Base-by-base conservation (phyloP, 2,797 vertebrate species). In the Gadopsis marmoratus region DNA sequence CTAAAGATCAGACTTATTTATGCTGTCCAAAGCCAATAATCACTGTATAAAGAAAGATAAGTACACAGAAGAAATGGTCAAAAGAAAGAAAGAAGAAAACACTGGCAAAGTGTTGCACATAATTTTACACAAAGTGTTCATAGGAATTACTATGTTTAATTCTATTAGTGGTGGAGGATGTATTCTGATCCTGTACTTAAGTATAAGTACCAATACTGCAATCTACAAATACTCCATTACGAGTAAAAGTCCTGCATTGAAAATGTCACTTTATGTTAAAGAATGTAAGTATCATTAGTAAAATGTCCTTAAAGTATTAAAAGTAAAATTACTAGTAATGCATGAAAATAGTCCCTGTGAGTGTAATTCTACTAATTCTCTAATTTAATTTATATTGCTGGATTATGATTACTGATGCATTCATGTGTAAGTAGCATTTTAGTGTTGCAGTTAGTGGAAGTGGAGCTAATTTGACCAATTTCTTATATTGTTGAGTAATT, bases 1-100 rank as follows among this genome's bases (percentile, higher is more conserved):
- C 37, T 45, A 7, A 45, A 56, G 53, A 72, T 41, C 53, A 75
- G 21, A 51, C 26, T 13, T n/a, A 41, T 66, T 23, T 62, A 39
- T 63, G 14, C 14, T 45, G 37, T 61, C n/a, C 12, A 13, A 56
- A 33, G 61, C 2, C 14, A 55, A 19, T 61, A 43, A 50, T 31
- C 39, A 21, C 29, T 41, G 12, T 33, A 35, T 35, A 37, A 72
- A 65, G 26, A 58, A 7, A 35, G 17, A 82, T 1, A 53, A 63
- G 10, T 9, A 35, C 48, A 63, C 39, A 45, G 17, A 37, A 31
- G 33, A 45, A 33, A 41, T 17, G 50, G 33, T 50, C 31, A 13
- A 35, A 76, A 29, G 21, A 69, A 35, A 60, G 2, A 23, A 21
- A 35, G 26, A 47, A 29, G 16, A 63, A 55, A 45, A 47, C 2